Base-by-base conservation (phyloP, 30 jellyfish, hydroid and myxozoan species). In the Clytia hemisphaerica region DNA sequence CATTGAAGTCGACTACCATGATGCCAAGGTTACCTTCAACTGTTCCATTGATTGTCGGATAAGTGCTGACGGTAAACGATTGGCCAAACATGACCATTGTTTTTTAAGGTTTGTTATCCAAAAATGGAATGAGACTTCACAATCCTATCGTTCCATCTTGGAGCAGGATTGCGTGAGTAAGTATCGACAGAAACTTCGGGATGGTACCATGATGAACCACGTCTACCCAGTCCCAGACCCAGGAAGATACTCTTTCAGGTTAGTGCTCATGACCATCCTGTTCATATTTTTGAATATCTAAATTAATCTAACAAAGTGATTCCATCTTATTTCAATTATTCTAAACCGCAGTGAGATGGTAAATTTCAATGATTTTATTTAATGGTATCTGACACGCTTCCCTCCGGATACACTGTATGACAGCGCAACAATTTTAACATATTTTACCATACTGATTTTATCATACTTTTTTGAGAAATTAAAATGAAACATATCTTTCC, bases 31-130 rank as follows among this genome's bases (percentile, higher is more conserved):
- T 27, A 12, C 54, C 2, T 88, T 88, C 38, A 33, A 68, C 57
- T 88, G 97, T 45, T 79, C 97, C 2, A 70, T 88, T n/a, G 93
- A 88, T 44, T 88, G 97, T 38, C 74, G 93, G 4, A 72, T 88
- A 42, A 75, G 61, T 61, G 73, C 94, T 4, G 48, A 70, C 15
- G 62, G 78, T 2, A 73, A 48, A 29, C 61, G 62, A 27, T 50
- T 85, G 7, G 95, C 95, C 5, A 58, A 80, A 28, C 76, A 57
- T 45, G 63, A 60, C 26, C 78, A 88, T 58, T 88, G 97, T 38
- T 82, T 40, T 37, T 66, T 88, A 72, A 74, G 36, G 5, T 2
- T 34, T 15, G 32, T 72, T 27, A 61, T 69, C n/a, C 53, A 54
- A 25, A 73, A 68, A 38, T 71, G 75, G 25, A 31, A 61, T 4